phyloP scores from a whole-genome alignment of 2,113 vertebrate species.

The cattle (Bos taurus) region ARS-UCD2.0 NC_037338.1:33001501-33002000 shows the following conservation, averaged over 20 bases:
- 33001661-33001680: not conserved
- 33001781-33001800: not conserved
- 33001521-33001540: not conserved
- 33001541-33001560: not conserved
- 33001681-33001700: not conserved
- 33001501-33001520: not conserved
- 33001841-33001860: not conserved
- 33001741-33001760: rapidly evolving
- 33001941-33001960: not conserved
- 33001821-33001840: not conserved
- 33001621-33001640: not conserved
- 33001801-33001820: not conserved
- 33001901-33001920: not conserved
- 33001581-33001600: not conserved
- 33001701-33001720: not conserved
- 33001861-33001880: not conserved
- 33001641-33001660: not conserved
- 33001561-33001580: not conserved
- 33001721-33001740: no score
- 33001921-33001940: not conserved
- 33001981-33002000: not conserved
- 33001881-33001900: not conserved
- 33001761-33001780: not conserved
- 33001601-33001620: not conserved
- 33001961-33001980: not conserved